Conservation (phyloP, 2,797 vertebrate genomes). For the Urophycis tenuis region DNA sequence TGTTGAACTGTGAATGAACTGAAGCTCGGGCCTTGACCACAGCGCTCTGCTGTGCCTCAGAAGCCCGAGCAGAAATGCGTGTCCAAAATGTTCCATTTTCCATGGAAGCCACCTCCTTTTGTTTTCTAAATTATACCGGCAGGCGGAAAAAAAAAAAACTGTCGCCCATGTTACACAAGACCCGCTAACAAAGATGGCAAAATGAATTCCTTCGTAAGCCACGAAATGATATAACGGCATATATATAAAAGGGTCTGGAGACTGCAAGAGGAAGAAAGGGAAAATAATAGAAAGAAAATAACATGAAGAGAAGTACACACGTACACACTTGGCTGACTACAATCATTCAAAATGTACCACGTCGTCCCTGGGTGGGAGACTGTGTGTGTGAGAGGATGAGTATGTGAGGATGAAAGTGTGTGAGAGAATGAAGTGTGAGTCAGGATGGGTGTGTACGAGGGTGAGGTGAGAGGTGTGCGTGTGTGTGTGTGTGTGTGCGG, state of each 20-base stretch:
- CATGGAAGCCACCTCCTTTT: neutral
- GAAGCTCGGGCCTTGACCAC: constrained; percentile 38
- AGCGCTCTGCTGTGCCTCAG: constrained; percentile 20
- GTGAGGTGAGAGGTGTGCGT: too few relatives aligned
- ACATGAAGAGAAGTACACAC: constrained; percentile 24
- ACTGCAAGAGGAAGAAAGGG: neutral
- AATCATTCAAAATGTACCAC: constrained; percentile 40
- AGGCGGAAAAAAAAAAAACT: neutral
- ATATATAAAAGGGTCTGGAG: neutral
- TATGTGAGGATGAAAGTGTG: neutral
- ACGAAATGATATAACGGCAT: neutral
- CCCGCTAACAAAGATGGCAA: neutral
- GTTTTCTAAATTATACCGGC: neutral
- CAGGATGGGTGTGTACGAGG: too few relatives aligned
- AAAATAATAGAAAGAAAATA: neutral
- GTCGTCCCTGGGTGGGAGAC: constrained; percentile 29
- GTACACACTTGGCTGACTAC: neutral
- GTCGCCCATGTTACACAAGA: neutral
- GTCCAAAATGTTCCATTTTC: neutral
- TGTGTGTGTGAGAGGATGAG: constrained; percentile 8
- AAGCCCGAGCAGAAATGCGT: neutral
- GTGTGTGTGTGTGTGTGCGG: neutral
- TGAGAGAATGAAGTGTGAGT: neutral
- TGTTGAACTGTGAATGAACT: constrained; percentile 38
- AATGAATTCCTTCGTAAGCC: neutral